A percentile compares a stretch with the other conserved stretches of the same genome.
Evolutionary conservation across 2,113 vertebrate species (phyloP).

Genomic region (Ammodytes marinus): DNA sequence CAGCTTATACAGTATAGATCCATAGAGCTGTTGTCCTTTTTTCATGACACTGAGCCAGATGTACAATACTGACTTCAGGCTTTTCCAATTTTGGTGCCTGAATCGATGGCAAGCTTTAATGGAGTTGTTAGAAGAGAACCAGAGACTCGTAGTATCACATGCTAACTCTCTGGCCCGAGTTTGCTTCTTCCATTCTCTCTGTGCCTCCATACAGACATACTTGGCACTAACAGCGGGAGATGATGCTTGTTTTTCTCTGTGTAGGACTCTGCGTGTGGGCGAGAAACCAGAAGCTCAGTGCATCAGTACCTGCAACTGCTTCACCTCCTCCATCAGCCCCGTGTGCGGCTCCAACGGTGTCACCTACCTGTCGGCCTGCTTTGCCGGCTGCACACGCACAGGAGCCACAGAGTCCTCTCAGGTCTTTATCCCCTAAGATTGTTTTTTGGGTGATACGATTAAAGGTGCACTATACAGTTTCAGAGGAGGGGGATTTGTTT

Average conservation of each 20-base stretch:
- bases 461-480: too few species aligned
- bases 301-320: slow-evolving; percentile 95
- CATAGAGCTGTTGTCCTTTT: neutral
- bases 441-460: neutral
- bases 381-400: slow-evolving; percentile 92
- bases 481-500: too few species aligned
- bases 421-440: slow-evolving; percentile 52
- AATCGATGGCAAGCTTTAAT: slow-evolving; percentile 47
- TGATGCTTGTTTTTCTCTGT: neutral
- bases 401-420: slow-evolving; percentile 67
- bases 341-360: slow-evolving; percentile 94
- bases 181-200: slow-evolving; percentile 2
- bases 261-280: slow-evolving; percentile 87
- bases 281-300: slow-evolving; percentile 90
- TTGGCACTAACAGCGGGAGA: neutral
- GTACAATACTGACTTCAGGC: neutral
- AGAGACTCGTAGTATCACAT: neutral
- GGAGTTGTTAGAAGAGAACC: slow-evolving; percentile 56
- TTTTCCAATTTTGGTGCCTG: slow-evolving; percentile 1
- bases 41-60: neutral
- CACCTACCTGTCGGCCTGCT: slow-evolving; percentile 98
- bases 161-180: slow-evolving; percentile 7
- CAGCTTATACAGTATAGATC: neutral
- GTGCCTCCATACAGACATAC: neutral
- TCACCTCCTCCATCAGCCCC: slow-evolving; percentile 94